phyloP scores from a whole-genome alignment of 2,888 invertebrate species.

The Julus scandinavius region DNA sequence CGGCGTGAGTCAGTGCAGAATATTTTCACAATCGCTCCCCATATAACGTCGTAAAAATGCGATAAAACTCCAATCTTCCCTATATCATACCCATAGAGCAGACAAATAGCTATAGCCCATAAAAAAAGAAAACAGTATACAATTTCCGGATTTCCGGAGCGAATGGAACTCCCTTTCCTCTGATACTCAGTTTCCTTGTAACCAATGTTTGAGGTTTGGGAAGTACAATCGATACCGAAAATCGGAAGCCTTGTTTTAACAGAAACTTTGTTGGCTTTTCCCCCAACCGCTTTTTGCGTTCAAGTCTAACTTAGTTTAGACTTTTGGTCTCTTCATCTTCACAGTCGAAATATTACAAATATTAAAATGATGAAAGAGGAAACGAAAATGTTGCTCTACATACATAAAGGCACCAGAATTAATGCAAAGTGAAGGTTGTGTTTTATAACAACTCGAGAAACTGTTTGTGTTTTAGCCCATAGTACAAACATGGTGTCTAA shows the following conservation, averaged over 20 bases:
- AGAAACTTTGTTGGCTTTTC: constrained; percentile 5
- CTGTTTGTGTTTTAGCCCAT: too few relatives aligned
- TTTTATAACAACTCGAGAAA: too few relatives aligned
- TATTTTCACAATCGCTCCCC: constrained; percentile 45
- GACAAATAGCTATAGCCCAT: constrained; percentile 43
- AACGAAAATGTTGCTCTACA: too few relatives aligned
- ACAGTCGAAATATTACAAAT: too few relatives aligned
- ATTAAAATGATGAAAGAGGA: too few relatives aligned
- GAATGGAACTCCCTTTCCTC: constrained; percentile 43
- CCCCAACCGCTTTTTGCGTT: neutral
- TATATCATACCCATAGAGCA: constrained; percentile 38
- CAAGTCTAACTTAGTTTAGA: neutral
- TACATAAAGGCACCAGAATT: too few relatives aligned
- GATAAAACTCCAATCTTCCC: constrained; percentile 43
- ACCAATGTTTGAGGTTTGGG: constrained; percentile 20
- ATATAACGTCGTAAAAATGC: constrained; percentile 45
- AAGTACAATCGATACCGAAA: constrained; percentile 29
- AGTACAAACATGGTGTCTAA: too few relatives aligned
- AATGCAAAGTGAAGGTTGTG: too few relatives aligned
- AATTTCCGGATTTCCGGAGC: constrained; percentile 46
- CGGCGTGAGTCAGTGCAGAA: constrained; percentile 36
- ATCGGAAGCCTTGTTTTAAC: constrained; percentile 36
- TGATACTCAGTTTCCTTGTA: constrained; percentile 42
- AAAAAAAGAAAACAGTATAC: constrained; percentile 44
- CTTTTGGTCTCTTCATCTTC: neutral